Conservation (phyloP, 2,113 vertebrate species). For the Galbula dea region DNA sequence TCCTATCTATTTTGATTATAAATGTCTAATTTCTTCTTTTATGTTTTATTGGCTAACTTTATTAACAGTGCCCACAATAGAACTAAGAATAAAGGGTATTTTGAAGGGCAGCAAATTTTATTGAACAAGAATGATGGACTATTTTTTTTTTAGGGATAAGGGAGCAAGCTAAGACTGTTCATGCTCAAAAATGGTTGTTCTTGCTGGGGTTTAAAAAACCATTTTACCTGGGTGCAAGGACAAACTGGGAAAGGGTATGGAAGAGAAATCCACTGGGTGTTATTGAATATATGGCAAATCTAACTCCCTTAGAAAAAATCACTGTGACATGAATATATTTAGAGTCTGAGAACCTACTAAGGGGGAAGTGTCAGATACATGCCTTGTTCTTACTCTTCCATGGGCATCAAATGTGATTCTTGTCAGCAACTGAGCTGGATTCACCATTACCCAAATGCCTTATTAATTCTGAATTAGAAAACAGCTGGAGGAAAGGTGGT, state of each 20-base stretch:
- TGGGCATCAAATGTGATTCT: neutral
- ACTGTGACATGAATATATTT: neutral
- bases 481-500: neutral
- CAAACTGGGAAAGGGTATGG: neutral
- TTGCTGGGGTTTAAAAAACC: fast-evolving
- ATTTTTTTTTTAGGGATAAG: neutral
- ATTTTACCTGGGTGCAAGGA: too few relatives aligned
- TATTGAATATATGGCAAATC: neutral
- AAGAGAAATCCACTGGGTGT: neutral
- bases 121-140: neutral
- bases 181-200: neutral
- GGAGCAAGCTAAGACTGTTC: neutral
- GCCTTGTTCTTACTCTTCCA: fast-evolving
- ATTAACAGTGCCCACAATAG: neutral
- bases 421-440: neutral
- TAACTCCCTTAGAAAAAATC: neutral
- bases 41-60: neutral
- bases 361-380: neutral
- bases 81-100: too few relatives aligned
- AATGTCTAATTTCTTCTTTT: neutral
- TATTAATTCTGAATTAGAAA: neutral
- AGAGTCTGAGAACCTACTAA: neutral
- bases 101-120: neutral
- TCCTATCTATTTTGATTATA: neutral
- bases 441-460: neutral